Base-by-base conservation (phyloP, 2,113 vertebrate genomes). In the Circaetus cinerascens region DNA sequence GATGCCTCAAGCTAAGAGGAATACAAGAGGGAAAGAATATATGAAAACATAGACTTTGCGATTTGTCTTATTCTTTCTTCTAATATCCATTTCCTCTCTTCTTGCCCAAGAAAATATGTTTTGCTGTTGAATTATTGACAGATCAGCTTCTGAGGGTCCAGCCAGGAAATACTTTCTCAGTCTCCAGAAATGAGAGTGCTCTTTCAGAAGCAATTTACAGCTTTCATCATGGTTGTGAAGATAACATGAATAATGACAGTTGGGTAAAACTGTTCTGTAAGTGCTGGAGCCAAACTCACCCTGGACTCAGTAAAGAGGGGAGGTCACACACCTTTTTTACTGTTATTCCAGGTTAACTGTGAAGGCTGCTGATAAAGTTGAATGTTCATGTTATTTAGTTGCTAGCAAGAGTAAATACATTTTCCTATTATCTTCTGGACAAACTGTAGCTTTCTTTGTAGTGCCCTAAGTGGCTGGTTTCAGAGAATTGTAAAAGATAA, bases 31-130 rank as follows among this genome's bases (percentile, higher is more conserved):
- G 43, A 67, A 55, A 41, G 20, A 79, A 69, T 40, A 23, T 48
- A 23, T 67, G n/a, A 77, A 86, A 86, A 59, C 0, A 0, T 0
- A 71, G 50, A 32, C 14, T 84, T 80, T 23, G 46, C 0, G 0
- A 18, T 94, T 80, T 20, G 10, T 53, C 50, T 91, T 59, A 16
- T 23, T 77, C 19, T 73, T 76, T 76, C 13, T 32, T 71, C 56
- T 86, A 41, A 77, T 80, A 77, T 5, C 5, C 3, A n/a, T 72
- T 93, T 81, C 19, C 30, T 81, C 25, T 27, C 46, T 62, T 86
- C 69, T 81, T 50, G 56, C 59, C 9, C 53, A 45, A 57, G 43
- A 68, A 92, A 57, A 73, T 66, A 26, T 0, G 5, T 45, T 92
- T 85, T 88, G 26, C 73, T 67, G 30, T 69, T 90, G 55, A 85